Base-by-base conservation (phyloP, 2,797 vertebrate genomes). In the Scarus forsteni region DNA sequence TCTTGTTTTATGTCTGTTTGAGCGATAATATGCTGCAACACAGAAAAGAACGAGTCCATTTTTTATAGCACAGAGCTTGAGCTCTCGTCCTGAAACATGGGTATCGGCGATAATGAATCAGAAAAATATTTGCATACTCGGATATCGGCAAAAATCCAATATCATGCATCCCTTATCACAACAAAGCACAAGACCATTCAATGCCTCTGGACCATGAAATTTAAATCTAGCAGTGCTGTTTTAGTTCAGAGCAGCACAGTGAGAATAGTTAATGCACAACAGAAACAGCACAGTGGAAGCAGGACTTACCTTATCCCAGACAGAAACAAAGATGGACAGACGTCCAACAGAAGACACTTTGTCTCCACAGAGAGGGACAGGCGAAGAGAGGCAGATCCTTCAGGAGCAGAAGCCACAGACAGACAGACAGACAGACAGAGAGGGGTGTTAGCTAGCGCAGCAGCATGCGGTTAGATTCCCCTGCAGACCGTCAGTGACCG, bases 301-400 rank as follows among this genome's bases (percentile, higher is more conserved):
- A 78, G 27, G 34, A 84, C 91, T 90, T 79, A 92, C 91, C 91
- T 90, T 73, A 46, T 72, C 56, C 82, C 56, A 84, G 85, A 83
- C 1, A 77, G 85, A 90, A 87, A 89, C 14, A 80, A 58, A 87
- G 69, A 66, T 8, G 90, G 88, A 92, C 89, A 75, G 80, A 83
- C 12, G 91, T 91, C 88, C 90, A 57, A 67, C 74, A 52, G 79
- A 83, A 80, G 84, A 81, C 79, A 39, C 73, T 73, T 36, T 36
- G 78, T 81, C 84, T 85, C 66, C 46, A 1, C 38, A 1, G 67
- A 67, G 19, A 46, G 48, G 39, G 45, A 70, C 13, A 72, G 57
- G 48, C 0, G 12, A 66, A 66, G 63, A 58, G 58, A 62, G 39
- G 56, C 43, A 53, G 81, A 49, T 35, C 63, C 70, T 60, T 9